Evolutionary conservation across 2,113 vertebrate genomes (phyloP).

Genomic region (Sorex araneus): DNA sequence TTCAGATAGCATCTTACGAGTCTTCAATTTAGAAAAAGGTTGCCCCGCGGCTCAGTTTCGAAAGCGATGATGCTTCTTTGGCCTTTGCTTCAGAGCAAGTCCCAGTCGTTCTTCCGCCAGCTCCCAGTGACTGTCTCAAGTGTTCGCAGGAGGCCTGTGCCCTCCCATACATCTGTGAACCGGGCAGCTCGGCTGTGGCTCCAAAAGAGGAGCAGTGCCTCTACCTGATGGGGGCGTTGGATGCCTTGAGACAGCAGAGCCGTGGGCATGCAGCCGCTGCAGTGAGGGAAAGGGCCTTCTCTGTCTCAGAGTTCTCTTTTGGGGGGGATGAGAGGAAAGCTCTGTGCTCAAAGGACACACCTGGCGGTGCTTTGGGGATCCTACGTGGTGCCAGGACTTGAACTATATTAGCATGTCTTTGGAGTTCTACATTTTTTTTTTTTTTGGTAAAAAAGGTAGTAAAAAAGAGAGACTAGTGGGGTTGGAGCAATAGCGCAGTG

Average conservation of each 20-base stretch:
- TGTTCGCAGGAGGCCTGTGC: neutral
- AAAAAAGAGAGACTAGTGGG: too few relatives aligned
- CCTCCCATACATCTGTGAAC: neutral
- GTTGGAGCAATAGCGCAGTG: too few relatives aligned
- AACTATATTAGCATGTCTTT: neutral
- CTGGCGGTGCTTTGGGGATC: too few relatives aligned
- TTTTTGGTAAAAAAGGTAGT: too few relatives aligned
- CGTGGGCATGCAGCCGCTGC: neutral
- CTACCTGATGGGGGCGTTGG: too few relatives aligned
- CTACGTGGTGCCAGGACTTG: too few relatives aligned
- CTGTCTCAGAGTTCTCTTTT: too few relatives aligned
- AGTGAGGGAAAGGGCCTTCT: too few relatives aligned
- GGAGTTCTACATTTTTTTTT: too few relatives aligned
- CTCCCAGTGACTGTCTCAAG: neutral
- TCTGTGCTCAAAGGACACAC: too few relatives aligned
- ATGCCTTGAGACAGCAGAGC: neutral
- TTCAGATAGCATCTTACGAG: constrained; percentile 10
- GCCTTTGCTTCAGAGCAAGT: neutral
- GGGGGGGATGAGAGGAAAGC: neutral
- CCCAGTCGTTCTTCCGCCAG: neutral
- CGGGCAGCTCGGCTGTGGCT: neutral
- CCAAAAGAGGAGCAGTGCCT: neutral
- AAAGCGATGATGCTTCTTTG: neutral
- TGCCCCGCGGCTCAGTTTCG: neutral
- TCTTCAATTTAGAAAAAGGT: constrained; percentile 3